These are phyloP conservation scores for Platalea minor DNA, from an alignment of 2,797 vertebrate species.

Conservation along the genomic window DNA sequence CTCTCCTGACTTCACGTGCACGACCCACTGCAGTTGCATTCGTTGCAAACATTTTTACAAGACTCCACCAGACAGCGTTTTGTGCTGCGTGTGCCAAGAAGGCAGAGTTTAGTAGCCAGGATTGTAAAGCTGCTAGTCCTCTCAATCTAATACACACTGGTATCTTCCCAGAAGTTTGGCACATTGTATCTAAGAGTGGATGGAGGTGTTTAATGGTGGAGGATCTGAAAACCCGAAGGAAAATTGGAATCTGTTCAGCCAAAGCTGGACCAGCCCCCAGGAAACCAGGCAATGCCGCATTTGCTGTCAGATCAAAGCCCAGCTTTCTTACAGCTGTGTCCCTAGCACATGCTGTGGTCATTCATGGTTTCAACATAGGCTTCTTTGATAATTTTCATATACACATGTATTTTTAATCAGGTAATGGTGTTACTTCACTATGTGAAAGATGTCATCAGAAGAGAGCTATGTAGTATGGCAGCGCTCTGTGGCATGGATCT, in stretches of 20 bases:
- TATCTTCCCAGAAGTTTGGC: background rate
- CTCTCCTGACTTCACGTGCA: background rate
- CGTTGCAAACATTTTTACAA: background rate
- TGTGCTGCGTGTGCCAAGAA: background rate
- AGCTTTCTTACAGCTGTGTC: background rate
- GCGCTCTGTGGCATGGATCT: background rate
- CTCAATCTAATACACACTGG: background rate
- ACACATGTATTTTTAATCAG: background rate
- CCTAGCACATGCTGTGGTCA: background rate
- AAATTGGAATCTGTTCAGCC: background rate
- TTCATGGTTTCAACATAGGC: background rate
- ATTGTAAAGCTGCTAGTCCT: background rate
- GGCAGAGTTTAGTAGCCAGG: background rate
- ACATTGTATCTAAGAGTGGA: background rate
- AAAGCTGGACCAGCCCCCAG: background rate
- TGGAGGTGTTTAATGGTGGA: background rate
- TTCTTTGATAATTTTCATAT: background rate
- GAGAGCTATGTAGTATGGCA: background rate
- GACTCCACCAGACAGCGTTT: background rate
- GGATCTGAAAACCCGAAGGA: background rate
- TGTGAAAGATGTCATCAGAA: background rate
- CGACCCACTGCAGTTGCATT: background rate
- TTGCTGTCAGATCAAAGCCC: background rate
- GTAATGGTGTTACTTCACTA: background rate
- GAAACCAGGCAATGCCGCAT: background rate